phyloP scores from a whole-genome alignment of 2,888 invertebrate species.

The Tyria jacobaeae region DNA sequence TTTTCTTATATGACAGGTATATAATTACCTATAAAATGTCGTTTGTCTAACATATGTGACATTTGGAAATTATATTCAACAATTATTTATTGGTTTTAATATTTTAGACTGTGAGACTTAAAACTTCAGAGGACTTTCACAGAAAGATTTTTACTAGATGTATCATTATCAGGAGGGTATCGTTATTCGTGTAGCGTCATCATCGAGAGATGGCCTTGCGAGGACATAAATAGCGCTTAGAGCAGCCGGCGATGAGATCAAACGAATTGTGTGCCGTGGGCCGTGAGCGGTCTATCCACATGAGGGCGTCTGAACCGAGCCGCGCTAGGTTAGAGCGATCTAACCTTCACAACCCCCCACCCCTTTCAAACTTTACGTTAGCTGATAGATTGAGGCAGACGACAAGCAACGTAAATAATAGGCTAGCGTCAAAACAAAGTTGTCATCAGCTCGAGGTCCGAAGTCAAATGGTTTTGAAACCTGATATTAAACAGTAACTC shows the following conservation, averaged over 20 bases:
- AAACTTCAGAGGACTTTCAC: background rate
- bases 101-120: background rate
- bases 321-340: constrained; percentile 47
- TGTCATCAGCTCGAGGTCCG: no score
- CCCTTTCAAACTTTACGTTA: constrained; percentile 51
- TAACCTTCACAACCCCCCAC: constrained; percentile 39
- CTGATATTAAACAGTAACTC: no score
- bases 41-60: background rate
- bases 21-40: no score
- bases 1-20: no score
- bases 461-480: no score
- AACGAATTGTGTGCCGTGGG: constrained; percentile 83
- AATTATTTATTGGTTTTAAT: background rate
- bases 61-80: background rate
- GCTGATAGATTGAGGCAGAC: constrained; percentile 47
- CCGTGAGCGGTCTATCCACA: constrained; percentile 79
- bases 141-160: constrained; percentile 26
- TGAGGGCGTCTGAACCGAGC: constrained; percentile 71
- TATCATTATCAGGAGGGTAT: constrained; percentile 56
- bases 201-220: constrained; percentile 73
- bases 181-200: constrained; percentile 58
- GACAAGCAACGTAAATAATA: constrained; percentile 47
- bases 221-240: constrained; percentile 79
- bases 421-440: constrained; percentile 30
- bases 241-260: constrained; percentile 78